Base-by-base conservation (phyloP, 2,888 invertebrate genomes). In the Resseliella maxima region DNA sequence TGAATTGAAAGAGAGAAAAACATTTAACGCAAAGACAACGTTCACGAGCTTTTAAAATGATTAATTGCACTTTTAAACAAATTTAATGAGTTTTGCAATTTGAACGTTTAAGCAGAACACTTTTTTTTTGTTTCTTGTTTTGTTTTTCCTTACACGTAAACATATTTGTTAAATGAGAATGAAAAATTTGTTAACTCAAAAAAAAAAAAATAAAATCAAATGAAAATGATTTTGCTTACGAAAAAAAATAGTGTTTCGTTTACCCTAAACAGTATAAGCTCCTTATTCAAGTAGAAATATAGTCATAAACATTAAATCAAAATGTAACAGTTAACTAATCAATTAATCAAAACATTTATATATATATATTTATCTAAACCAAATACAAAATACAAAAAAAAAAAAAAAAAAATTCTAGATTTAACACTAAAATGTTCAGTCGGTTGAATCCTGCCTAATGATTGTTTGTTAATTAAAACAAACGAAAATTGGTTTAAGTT, bases 21-120 rank as follows among this genome's bases (percentile, higher is more conserved):
- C n/a, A n/a, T n/a, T n/a, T n/a, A n/a, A n/a, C n/a, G n/a, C n/a
- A n/a, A n/a, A n/a, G n/a, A n/a, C n/a, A 59, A 24, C 24, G 27
- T 59, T 59, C 24, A 31, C 72, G n/a, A 15, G 12, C 31, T 72
- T 72, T 72, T 72, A 3, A 72, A 72, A 72, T 72, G 72, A 72
- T 72, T 72, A 72, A 72, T 72, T 72, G 72, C 72, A 72, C 72
- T 72, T 31, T 72, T 15, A 31, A 59, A 59, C 59, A 72, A 72
- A 31, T 12, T 27, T 27, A 31, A 72, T 72, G 10, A 31, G 72
- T 72, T 31, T n/a, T n/a, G 31, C 31, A 72, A 72, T 72, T n/a
- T 31, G 12, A 31, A 72, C 31, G 27, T 15, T 59, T 12, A 59
- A 72, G 31, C 35, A 72, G 31, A 72, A 50, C 46, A 50, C 2